Evolutionary conservation across 2,113 vertebrate genomes (phyloP), one percentile per base, ranked within the genome.

Genomic region (Nothoprocta pentlandii): DNA sequence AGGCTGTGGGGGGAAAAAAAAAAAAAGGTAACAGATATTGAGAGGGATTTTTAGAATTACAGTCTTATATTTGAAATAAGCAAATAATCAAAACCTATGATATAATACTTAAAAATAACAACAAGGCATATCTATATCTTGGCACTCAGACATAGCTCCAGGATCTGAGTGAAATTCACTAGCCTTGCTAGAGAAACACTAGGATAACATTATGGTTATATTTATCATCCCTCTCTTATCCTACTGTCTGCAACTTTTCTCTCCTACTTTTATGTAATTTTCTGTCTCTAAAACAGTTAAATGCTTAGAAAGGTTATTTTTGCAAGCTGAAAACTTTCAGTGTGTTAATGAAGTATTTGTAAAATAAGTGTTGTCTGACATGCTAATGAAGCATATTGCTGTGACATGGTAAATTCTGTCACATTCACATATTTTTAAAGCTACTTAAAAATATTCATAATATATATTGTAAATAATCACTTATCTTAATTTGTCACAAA

Each of bases 1-100:
- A 51, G 36, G 73, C 78, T 61, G 53, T 80, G 86, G 96, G 95
- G 49, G 89, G 21, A 80, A 73, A 82, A 87, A 96, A 96, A 46
- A 89, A 23, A 85, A 85, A 44, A 95, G 95, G 71, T 80, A 86
- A 85, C 5, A 82, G 10, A 16, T 34, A 32, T 90, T 76, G 66
- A 83, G n/a, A 70, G 62, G 16, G 7, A 71, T 94, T 30, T 20
- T 22, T 79, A 28, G 67, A 96, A 91, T 25, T 32, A 13, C 12
- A 77, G 8, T 26, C 68, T 93, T 95, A 66, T 68, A 92, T 30
- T 26, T 80, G 62, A 81, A 49, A 14, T 36, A 94, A 88, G 80
- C 44, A 92, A 80, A 16, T 32, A 63, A 3, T 82, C 87, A 49
- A 49, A 11, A 22, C 17, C 20, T 49, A 49, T 49, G 47, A 49